Evolutionary conservation across 2,113 vertebrate genomes (phyloP), one percentile per base, ranked within the genome.

Genomic region (Tautogolabrus adspersus): DNA sequence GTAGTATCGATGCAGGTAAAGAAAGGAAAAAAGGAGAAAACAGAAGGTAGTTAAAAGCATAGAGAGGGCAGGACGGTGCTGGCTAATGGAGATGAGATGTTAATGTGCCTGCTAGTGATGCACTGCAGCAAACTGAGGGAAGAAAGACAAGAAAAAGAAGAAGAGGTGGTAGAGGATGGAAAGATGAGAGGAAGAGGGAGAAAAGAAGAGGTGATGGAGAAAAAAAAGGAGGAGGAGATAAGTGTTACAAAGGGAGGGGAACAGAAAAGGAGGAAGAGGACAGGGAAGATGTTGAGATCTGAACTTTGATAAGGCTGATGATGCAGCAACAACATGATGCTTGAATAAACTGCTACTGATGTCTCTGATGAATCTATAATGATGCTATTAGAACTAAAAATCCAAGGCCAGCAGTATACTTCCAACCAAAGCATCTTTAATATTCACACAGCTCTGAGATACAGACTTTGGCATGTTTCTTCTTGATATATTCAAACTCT

Each of bases 101-200:
- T 91, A 92, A 92, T 93, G 82, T 84, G 82, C 49, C 83, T 83
- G 86, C 82, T 72, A 70, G 81, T 88, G 89, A 91, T 88, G 87
- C 89, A 91, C 82, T 93, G 92, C 91, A 91, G 92, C 88, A 91
- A 92, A 90, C 44, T 77, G 85, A 86, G 79, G 75, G 59, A 83
- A 74, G 77, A 52, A 67, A 44, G 51, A 77, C 44, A 59, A 85
- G 58, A 1, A 79, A 54, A 30, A 80, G 84, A 64, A 61, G 57
- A 73, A 38, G 56, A 83, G 72, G 60, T 75, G 55, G 56, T 51
- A 38, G 44, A 79, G 55, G 66, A 86, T 22, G 22, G 38, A 40
- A 15, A 76, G 77, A 83, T 78, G 22, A 73, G 47, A 54, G 47
- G 55, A 67, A 68, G 57, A 70, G 30, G 42, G 37, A 26, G 44